A percentile compares a stretch with the other conserved stretches of the same genome.
phyloP scores from a whole-genome alignment of 2,888 invertebrate genomes.

The Euplexia lucipara region DNA sequence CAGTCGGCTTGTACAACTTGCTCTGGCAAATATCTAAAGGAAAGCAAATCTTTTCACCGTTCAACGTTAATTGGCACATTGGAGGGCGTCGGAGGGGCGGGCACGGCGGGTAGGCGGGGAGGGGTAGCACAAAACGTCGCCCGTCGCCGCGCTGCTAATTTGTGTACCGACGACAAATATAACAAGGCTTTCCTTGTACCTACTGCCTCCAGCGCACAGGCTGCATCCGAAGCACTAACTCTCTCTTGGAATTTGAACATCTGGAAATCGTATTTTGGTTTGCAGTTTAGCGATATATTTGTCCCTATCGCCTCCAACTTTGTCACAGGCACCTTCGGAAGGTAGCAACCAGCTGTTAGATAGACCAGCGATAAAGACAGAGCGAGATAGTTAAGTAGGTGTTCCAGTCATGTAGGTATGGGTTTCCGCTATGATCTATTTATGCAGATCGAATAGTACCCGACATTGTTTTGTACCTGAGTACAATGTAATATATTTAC shows the following conservation, averaged over 20 bases:
- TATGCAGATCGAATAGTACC: too few species aligned
- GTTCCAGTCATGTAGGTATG: too few species aligned
- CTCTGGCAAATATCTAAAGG: slow-evolving; percentile 51
- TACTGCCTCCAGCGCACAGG: background rate
- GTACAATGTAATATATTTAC: too few species aligned
- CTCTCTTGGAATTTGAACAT: background rate
- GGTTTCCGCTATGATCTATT: background rate
- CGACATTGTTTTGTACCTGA: too few species aligned
- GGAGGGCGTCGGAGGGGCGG: slow-evolving; percentile 22
- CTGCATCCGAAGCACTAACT: background rate
- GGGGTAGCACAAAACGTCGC: slow-evolving; percentile 29
- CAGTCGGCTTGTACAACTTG: slow-evolving; percentile 55
- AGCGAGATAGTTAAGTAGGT: too few species aligned
- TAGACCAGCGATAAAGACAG: background rate
- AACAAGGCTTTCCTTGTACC: slow-evolving; percentile 35
- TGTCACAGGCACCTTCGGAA: too few species aligned
- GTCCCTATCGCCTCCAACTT: background rate
- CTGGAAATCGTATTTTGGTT: background rate
- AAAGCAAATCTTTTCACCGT: slow-evolving; percentile 62
- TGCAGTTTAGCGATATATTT: background rate
- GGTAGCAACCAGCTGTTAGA: too few species aligned
- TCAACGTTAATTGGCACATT: slow-evolving; percentile 61
- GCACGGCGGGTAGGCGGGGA: background rate
- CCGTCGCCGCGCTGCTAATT: slow-evolving; percentile 50
- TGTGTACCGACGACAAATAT: slow-evolving; percentile 55